A percentile compares a stretch with the other conserved stretches of the same genome.
Evolutionary conservation across 2,113 vertebrate species (phyloP).

Genomic region (Meleagris gallopavo): DNA sequence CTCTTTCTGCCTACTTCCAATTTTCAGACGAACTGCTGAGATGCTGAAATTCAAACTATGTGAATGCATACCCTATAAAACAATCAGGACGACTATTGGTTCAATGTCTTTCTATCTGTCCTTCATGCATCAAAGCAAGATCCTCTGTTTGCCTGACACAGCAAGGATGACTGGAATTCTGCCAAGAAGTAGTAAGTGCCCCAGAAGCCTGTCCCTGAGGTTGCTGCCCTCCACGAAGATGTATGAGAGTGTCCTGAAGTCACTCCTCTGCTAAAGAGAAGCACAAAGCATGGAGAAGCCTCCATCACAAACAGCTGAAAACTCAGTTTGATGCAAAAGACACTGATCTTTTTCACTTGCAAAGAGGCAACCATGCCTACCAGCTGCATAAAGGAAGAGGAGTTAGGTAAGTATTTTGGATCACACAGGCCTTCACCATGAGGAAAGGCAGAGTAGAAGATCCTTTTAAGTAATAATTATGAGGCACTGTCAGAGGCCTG

Average conservation of each 20-base stretch:
- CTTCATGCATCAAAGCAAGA: neutral
- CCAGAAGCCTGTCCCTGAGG: accelerated
- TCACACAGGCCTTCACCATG: neutral
- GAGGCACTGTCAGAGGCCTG: neutral
- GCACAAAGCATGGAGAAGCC: neutral
- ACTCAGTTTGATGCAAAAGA: neutral
- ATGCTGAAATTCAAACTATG: conserved; percentile 35
- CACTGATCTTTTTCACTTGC: neutral
- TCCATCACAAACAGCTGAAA: neutral
- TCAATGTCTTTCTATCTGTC: neutral
- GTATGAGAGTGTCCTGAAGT: neutral
- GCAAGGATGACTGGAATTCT: accelerated
- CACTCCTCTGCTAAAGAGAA: neutral
- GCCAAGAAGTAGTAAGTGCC: neutral
- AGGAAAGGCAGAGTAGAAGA: neutral
- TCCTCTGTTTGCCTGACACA: neutral
- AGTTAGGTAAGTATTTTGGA: neutral
- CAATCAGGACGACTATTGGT: neutral
- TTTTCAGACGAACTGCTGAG: conserved; percentile 35
- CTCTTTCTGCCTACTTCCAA: neutral
- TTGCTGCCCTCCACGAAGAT: neutral
- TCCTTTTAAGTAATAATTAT: neutral
- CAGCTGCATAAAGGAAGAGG: neutral
- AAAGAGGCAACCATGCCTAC: neutral
- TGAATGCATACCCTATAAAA: neutral